phyloP scores from a whole-genome alignment of 2,797 vertebrate genomes.

The Syndactyla subalaris region DNA sequence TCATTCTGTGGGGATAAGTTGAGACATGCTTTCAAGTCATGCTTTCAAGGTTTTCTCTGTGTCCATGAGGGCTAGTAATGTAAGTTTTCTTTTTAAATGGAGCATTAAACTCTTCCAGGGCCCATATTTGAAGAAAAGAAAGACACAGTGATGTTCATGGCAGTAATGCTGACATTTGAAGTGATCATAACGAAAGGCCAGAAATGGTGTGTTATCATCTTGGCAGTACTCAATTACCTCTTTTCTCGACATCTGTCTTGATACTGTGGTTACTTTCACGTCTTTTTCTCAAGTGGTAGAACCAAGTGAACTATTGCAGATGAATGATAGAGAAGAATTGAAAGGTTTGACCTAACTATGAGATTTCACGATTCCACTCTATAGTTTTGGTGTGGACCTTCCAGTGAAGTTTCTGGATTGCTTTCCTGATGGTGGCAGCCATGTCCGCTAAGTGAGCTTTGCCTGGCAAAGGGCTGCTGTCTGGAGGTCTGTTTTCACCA shows the following conservation, averaged over 20 bases:
- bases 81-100: constrained; percentile 22
- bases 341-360: not conserved
- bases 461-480: not conserved
- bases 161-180: not conserved
- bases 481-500: not conserved
- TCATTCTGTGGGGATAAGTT: not conserved
- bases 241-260: not conserved
- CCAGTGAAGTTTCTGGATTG: not conserved
- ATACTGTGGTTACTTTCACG: not conserved
- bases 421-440: not conserved
- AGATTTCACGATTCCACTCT: not conserved
- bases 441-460: not conserved
- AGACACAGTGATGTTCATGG: not conserved
- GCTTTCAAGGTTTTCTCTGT: not conserved
- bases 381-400: not conserved
- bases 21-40: constrained; percentile 7
- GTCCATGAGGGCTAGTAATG: not conserved
- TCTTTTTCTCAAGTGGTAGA: not conserved
- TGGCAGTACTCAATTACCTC: not conserved
- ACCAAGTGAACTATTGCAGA: not conserved
- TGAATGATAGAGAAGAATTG: not conserved
- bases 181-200: not conserved
- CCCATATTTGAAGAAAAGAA: not conserved
- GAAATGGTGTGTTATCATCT: not conserved
- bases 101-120: not conserved